phyloP scores from a whole-genome alignment of 2,888 invertebrate species.

The Siphlonurus alternatus region DNA sequence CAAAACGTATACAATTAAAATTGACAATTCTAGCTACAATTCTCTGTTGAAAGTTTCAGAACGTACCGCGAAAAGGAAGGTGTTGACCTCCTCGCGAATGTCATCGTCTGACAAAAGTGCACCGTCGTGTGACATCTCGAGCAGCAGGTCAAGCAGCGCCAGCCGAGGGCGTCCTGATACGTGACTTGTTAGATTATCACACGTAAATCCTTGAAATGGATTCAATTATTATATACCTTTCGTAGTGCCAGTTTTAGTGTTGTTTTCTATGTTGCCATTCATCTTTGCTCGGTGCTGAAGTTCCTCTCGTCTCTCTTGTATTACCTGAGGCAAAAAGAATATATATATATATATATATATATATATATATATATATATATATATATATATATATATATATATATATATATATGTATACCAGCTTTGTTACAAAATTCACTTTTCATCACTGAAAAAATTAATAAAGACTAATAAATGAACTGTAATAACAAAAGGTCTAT shows the following conservation, averaged over 20 bases:
- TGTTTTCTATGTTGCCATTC: conserved; percentile 14
- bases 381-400: too few relatives aligned
- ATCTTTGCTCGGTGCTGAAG: conserved; percentile 17
- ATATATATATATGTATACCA: too few relatives aligned
- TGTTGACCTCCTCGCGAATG: conserved; percentile 26
- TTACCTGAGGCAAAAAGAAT: conserved; percentile 21
- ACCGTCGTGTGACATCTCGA: conserved; percentile 29
- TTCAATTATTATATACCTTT: background rate
- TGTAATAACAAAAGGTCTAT: too few relatives aligned
- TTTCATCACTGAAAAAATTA: too few relatives aligned
- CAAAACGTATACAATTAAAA: too few relatives aligned
- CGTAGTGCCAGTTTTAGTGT: background rate
- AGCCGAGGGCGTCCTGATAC: conserved; percentile 16
- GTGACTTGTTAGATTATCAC: background rate
- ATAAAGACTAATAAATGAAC: too few relatives aligned
- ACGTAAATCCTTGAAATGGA: background rate
- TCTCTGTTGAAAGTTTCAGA: too few relatives aligned
- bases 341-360: too few relatives aligned
- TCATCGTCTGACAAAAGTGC: conserved; percentile 21
- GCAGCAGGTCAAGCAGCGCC: conserved; percentile 35
- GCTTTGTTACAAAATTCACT: too few relatives aligned
- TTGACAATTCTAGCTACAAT: too few relatives aligned
- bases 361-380: too few relatives aligned
- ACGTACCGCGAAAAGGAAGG: conserved; percentile 23
- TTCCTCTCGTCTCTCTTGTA: conserved; percentile 19